Evolutionary conservation across 2,888 invertebrate species (phyloP), one percentile per base, ranked within the genome.

Genomic region (Octodonta nipae): DNA sequence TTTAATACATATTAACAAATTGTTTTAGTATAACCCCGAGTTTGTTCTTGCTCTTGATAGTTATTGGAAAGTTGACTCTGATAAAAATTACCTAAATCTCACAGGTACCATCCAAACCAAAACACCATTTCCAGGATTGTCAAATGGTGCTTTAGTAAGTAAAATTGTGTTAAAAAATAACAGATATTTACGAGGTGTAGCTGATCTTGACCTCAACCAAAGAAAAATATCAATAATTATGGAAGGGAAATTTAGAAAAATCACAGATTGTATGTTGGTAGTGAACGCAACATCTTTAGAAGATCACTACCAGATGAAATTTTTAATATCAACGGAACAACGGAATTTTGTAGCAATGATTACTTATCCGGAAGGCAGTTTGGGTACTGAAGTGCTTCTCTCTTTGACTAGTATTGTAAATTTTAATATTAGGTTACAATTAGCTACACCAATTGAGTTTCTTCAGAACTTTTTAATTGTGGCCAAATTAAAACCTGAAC

Each of bases 211-310:
- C 41, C 60, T 84, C 13, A 81, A 84, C 47, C 71, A 76, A 20
- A 74, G 75, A 45, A 70, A 76, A 20, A 72, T 79, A 37, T 75
- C 75, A 2, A 68, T 77, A 3, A 67, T 68, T 34, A 67, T 78
- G 13, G 68, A 77, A 52, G 80, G 74, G 68, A 43, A 40, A 17
- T 46, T 51, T 26, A 72, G 71, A 29, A 73, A 73, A 27, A 61
- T 85, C 13, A 78, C 78, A 1, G 79, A 84, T 57, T 83, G 78
- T 40, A 79, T 78, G 75, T 54, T 83, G 2, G 67, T 69, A 1
- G 70, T 84, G 11, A 84, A 84, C 54, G 69, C 83, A 3, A 82
- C 81, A 0, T 81, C 82, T 3, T 80, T 82, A 0, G 62, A 77
- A 28, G 72, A 78, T 29, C 75, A 75, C 33, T 74, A 75, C 47